Evolutionary conservation across 1,140 invertebrate genomes (phyloP).

Genomic region (Dendrolimus kikuchii): DNA sequence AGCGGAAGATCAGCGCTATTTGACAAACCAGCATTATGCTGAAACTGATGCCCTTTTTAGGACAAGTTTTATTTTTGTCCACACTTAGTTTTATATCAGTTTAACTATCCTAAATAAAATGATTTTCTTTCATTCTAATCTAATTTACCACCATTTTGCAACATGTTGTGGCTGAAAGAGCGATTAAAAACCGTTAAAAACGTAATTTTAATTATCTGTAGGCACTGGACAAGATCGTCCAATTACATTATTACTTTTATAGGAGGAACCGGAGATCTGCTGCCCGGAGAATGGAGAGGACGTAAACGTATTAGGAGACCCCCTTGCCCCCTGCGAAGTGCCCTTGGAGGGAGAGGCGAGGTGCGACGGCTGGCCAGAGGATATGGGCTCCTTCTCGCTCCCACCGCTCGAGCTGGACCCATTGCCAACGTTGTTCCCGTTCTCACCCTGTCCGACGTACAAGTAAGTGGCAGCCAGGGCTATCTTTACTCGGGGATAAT

Average conservation of each 20-base stretch:
- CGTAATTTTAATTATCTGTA: no score
- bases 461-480: slow-evolving; percentile 67
- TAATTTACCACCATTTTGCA: no score
- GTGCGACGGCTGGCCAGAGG: slow-evolving; percentile 77
- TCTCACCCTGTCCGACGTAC: slow-evolving; percentile 81
- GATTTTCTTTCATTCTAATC: no score
- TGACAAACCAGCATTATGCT: no score
- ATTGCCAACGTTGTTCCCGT: slow-evolving; percentile 80
- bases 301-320: slow-evolving; percentile 40
- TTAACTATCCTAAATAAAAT: no score
- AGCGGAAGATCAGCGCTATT: no score
- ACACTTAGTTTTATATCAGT: no score
- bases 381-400: slow-evolving; percentile 86
- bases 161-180: no score
- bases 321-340: slow-evolving; percentile 46
- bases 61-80: no score
- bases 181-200: no score
- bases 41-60: no score
- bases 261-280: slow-evolving; percentile 58
- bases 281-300: slow-evolving; percentile 59
- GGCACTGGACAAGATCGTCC: no score
- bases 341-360: slow-evolving; percentile 39
- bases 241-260: background rate
- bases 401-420: slow-evolving; percentile 84
- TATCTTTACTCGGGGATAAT: background rate